These are phyloP conservation scores for Scomberomorus guttatus DNA, from an alignment of 2,797 vertebrate genomes.

Conservation along the genomic window DNA sequence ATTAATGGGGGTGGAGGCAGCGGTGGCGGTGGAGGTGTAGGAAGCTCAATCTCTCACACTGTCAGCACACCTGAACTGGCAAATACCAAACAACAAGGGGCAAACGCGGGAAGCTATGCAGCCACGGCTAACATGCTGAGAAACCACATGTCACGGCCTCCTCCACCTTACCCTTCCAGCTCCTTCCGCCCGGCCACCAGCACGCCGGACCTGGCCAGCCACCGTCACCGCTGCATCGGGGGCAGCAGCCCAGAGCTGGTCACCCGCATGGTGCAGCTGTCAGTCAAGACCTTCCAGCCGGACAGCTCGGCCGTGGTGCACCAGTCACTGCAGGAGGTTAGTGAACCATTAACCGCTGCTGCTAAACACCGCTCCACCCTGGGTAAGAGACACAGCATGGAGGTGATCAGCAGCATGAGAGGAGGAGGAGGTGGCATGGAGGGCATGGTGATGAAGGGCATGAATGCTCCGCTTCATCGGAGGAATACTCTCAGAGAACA, in stretches of 20 bases:
- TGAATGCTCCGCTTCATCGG: slow-evolving; percentile 89
- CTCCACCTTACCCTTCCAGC: slow-evolving; percentile 90
- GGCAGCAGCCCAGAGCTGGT: slow-evolving; percentile 96
- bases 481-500: slow-evolving; percentile 93
- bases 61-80: slow-evolving; percentile 97
- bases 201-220: slow-evolving; percentile 96
- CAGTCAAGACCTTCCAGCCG: slow-evolving; percentile 97
- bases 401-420: slow-evolving; percentile 92
- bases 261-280: slow-evolving; percentile 96
- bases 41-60: slow-evolving; percentile 93
- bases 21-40: slow-evolving; percentile 58
- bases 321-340: slow-evolving; percentile 95
- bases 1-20: slow-evolving; percentile 71
- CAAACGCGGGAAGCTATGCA: slow-evolving; percentile 76
- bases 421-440: slow-evolving; percentile 88
- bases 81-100: slow-evolving; percentile 90
- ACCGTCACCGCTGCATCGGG: slow-evolving; percentile 92
- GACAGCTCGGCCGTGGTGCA: slow-evolving; percentile 95
- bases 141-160: slow-evolving; percentile 92
- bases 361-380: slow-evolving; percentile 88
- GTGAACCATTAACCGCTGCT: slow-evolving; percentile 90
- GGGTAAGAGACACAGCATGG: slow-evolving; percentile 96
- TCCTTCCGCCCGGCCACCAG: slow-evolving; percentile 95
- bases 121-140: slow-evolving; percentile 88
- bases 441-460: slow-evolving; percentile 89